Conservation (phyloP, 2,113 vertebrate genomes). For the Platichthys flesus region DNA sequence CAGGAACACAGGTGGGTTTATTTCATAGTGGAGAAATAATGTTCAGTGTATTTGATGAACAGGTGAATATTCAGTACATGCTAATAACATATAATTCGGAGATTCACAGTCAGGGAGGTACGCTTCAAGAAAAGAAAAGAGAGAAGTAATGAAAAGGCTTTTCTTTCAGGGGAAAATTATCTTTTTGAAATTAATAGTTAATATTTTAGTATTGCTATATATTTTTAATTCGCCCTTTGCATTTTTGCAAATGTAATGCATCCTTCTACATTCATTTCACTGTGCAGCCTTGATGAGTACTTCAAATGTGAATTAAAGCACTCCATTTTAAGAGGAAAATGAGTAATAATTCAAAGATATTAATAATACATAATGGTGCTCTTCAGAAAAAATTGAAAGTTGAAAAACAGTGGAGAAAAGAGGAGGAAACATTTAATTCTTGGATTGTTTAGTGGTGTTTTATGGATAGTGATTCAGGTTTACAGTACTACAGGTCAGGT, state of each 20-base stretch:
- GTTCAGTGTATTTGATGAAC: slow-evolving; percentile 47
- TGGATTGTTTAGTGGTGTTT: slow-evolving; percentile 64
- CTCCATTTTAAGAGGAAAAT: slow-evolving; percentile 85
- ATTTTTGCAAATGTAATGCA: slow-evolving; percentile 86
- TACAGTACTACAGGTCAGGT: slow-evolving; percentile 7
- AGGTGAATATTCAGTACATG: slow-evolving; percentile 53
- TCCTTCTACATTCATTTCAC: slow-evolving; percentile 82
- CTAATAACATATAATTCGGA: slow-evolving; percentile 66
- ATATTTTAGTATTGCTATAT: slow-evolving; percentile 86
- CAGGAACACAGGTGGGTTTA: slow-evolving; percentile 20
- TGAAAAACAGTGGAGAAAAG: slow-evolving; percentile 76
- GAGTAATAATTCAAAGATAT: slow-evolving; percentile 88
- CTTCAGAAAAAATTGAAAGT: slow-evolving; percentile 80
- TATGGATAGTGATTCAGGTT: slow-evolving; percentile 3
- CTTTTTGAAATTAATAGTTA: slow-evolving; percentile 84
- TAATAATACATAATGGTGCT: slow-evolving; percentile 87
- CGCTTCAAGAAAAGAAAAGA: slow-evolving; percentile 28
- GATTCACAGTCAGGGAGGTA: slow-evolving; percentile 47
- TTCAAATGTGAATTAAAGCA: slow-evolving; percentile 87
- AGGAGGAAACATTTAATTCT: slow-evolving; percentile 50
- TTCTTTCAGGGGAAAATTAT: slow-evolving; percentile 77
- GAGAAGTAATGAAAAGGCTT: slow-evolving; percentile 77
- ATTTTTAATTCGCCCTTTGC: slow-evolving; percentile 85
- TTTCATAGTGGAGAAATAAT: slow-evolving; percentile 15
- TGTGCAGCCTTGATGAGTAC: slow-evolving; percentile 83